Evolutionary conservation across 2,797 vertebrate species (phyloP).

Genomic region (Heliangelus exortis): DNA sequence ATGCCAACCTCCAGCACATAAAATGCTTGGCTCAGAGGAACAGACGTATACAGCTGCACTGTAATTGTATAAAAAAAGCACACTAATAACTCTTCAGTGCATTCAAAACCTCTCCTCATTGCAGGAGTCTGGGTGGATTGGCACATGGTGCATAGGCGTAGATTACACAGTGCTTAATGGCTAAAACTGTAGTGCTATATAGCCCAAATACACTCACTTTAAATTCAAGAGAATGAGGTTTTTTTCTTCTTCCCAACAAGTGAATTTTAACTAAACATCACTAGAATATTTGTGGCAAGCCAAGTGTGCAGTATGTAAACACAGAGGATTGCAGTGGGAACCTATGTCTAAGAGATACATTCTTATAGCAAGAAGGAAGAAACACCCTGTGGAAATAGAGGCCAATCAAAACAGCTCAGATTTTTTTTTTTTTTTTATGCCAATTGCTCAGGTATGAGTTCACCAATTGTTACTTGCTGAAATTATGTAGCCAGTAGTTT

Average conservation of each 20-base stretch:
- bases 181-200: neutral
- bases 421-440: neutral
- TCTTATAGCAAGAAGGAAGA: neutral
- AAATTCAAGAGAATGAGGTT: neutral
- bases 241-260: conserved; percentile 19
- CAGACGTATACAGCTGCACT: conserved; percentile 71
- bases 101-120: conserved; percentile 43
- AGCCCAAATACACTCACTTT: neutral
- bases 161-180: neutral
- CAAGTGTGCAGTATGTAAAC: neutral
- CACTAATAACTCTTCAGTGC: conserved; percentile 45
- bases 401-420: neutral
- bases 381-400: neutral
- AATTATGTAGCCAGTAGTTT: neutral
- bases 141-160: neutral
- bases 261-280: conserved; percentile 10
- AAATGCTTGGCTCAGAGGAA: conserved; percentile 59
- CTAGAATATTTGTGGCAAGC: conserved; percentile 16
- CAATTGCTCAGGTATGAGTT: neutral
- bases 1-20: conserved; percentile 63
- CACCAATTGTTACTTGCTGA: neutral
- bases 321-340: neutral
- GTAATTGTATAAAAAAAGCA: conserved; percentile 57
- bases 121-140: conserved; percentile 46
- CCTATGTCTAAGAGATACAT: neutral